phyloP scores from a whole-genome alignment of 2,888 invertebrate species.

The Colostygia pectinataria region DNA sequence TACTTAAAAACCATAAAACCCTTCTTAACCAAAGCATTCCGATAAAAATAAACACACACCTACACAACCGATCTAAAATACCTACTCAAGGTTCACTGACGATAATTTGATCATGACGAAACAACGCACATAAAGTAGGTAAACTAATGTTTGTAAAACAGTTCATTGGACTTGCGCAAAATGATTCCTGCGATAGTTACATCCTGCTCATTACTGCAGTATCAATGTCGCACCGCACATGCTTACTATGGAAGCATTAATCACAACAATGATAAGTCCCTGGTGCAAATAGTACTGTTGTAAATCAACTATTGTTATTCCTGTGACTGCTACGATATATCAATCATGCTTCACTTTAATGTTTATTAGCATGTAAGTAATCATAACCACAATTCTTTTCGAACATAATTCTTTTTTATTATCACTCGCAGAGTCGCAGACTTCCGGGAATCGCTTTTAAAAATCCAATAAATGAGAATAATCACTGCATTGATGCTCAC shows the following conservation, averaged over 20 bases:
- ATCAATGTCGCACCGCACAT: constrained; percentile 59
- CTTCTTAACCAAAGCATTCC: not conserved
- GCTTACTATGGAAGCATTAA: constrained; percentile 67
- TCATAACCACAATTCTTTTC: constrained; percentile 29
- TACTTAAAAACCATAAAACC: not conserved
- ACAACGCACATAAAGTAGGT: constrained; percentile 12
- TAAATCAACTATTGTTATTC: constrained; percentile 68
- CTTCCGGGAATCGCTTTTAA: constrained; percentile 30
- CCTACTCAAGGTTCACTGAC: constrained; percentile 31
- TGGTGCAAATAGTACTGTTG: constrained; percentile 59
- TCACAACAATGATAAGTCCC: constrained; percentile 67
- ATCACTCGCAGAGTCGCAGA: constrained; percentile 23
- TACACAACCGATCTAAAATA: constrained; percentile 35
- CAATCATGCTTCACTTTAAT: constrained; percentile 49
- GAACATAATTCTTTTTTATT: constrained; percentile 26
- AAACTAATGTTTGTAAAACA: constrained; percentile 16
- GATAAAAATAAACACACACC: constrained; percentile 37
- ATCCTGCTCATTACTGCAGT: constrained; percentile 56
- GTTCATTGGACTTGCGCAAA: constrained; percentile 37
- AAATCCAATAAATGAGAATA: constrained; percentile 29
- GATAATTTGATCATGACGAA: constrained; percentile 25
- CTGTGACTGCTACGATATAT: constrained; percentile 49
- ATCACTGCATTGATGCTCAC: constrained; percentile 22
- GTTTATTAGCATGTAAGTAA: constrained; percentile 44
- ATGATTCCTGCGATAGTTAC: constrained; percentile 45